Evolutionary conservation across 2,113 vertebrate species (phyloP).

Genomic region (Bujurquina vittata): DNA sequence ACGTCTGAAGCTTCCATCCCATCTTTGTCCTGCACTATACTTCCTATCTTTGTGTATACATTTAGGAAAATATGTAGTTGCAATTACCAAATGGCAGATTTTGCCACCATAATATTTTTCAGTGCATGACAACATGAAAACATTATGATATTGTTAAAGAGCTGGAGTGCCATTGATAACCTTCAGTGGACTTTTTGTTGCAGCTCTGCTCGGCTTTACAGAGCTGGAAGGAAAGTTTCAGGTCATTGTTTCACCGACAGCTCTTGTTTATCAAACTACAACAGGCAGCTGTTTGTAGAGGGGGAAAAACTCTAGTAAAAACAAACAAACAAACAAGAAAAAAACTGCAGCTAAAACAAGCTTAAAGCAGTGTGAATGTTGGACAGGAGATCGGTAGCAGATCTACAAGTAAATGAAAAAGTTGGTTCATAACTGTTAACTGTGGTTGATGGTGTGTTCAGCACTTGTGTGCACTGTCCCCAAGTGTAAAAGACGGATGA

Average conservation of each 20-base stretch:
- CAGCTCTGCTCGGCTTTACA: not conserved
- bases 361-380: not conserved
- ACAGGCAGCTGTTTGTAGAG: not conserved
- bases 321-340: not conserved
- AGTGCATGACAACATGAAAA: not conserved
- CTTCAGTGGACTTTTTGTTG: not conserved
- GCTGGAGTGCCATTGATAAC: not conserved
- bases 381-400: not conserved
- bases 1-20: no score
- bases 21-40: not conserved
- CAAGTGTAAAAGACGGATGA: not conserved
- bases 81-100: no score
- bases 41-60: no score
- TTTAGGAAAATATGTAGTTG: no score
- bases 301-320: not conserved
- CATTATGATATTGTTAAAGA: no score
- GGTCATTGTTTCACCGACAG: not conserved
- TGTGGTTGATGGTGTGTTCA: not conserved
- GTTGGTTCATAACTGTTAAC: not conserved
- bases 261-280: not conserved
- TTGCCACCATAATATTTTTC: not conserved
- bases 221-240: not conserved
- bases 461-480: accelerated
- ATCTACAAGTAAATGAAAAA: not conserved
- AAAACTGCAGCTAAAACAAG: not conserved